Percentiles rank a stretch among this genome's conserved stretches.
Evolutionary conservation across 2,113 vertebrate genomes (phyloP).

Genomic region (Panthera uncia): DNA sequence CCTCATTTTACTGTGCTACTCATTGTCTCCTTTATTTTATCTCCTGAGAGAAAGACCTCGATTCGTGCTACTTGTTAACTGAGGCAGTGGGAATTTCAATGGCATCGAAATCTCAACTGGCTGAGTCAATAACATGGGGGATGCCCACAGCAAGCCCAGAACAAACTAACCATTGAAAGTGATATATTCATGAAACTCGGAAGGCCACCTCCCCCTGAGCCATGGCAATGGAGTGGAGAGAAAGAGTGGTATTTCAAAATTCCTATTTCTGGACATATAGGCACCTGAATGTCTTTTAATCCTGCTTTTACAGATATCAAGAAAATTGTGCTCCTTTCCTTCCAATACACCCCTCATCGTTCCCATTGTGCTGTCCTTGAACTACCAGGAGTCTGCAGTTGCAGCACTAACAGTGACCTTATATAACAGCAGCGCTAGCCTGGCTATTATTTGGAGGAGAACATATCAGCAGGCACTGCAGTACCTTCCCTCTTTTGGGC

Average conservation of each 20-base stretch:
- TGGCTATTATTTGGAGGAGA: neutral
- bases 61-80: neutral
- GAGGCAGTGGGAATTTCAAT: slow-evolving; percentile 15
- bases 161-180: neutral
- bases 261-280: neutral
- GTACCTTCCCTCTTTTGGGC: neutral
- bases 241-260: neutral
- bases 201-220: neutral
- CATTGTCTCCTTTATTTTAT: neutral
- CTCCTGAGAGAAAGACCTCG: neutral
- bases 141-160: neutral
- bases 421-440: neutral
- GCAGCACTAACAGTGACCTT: neutral
- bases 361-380: neutral
- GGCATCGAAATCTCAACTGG: neutral
- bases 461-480: neutral
- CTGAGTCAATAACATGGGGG: neutral
- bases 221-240: neutral
- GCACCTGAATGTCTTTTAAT: neutral
- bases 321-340: neutral
- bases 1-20: rapidly evolving
- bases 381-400: neutral
- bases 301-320: neutral
- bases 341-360: neutral
- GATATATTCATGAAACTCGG: neutral